Conservation (phyloP, 2,113 vertebrate species). For the Corythornis madagascariensis region DNA sequence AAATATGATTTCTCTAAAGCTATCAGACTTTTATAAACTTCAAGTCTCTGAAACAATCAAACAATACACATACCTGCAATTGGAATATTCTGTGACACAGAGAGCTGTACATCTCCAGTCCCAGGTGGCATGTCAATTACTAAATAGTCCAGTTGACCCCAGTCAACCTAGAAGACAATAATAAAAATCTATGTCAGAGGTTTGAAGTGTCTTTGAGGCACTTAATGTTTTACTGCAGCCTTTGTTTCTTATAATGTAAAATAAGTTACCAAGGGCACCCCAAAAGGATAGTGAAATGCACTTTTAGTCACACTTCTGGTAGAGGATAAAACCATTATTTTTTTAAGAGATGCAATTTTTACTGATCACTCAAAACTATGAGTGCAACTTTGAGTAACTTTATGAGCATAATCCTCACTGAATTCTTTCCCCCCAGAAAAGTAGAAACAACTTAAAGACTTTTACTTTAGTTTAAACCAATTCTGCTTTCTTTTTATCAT, state of each 20-base stretch:
- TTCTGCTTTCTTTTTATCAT: neutral
- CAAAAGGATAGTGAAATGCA: neutral
- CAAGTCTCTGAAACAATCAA: neutral
- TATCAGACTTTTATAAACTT: neutral
- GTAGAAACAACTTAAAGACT: neutral
- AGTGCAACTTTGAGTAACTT: neutral
- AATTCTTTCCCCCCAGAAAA: fast-evolving
- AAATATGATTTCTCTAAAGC: neutral
- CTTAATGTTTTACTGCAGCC: neutral
- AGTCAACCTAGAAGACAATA: constrained; percentile 87
- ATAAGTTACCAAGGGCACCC: neutral
- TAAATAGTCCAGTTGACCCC: constrained; percentile 92
- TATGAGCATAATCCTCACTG: neutral
- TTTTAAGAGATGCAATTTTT: neutral
- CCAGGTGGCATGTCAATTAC: constrained; percentile 98
- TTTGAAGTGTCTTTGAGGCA: neutral
- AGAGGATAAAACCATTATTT: neutral
- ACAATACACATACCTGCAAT: constrained; percentile 81
- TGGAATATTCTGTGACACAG: constrained; percentile 92
- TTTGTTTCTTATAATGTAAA: neutral
- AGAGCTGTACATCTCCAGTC: constrained; percentile 96
- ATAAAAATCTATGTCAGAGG: neutral
- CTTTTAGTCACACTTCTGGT: neutral
- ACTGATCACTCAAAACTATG: neutral
- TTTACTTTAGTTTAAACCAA: neutral